A percentile compares a stretch with the other conserved stretches of the same genome.
phyloP scores from a whole-genome alignment of 2,113 vertebrate genomes.

The Dicaeum eximium region DNA sequence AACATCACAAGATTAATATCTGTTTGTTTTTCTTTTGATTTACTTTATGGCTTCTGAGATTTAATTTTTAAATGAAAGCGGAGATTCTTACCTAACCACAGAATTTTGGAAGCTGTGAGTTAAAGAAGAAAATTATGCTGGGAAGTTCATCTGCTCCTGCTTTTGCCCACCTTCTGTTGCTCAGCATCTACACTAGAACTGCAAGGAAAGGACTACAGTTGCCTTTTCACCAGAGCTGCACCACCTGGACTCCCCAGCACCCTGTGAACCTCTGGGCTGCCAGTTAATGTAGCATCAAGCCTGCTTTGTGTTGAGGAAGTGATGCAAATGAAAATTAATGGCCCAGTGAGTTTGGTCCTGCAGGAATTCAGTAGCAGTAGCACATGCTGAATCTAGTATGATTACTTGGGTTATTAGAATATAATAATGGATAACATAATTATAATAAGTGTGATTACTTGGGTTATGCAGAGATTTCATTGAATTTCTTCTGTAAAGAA shows the following conservation, averaged over 20 bases:
- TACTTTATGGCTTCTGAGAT: conserved; percentile 41
- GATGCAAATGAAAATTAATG: background rate
- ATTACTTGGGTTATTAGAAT: background rate
- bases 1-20: conserved; percentile 51
- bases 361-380: background rate
- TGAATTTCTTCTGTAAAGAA: background rate
- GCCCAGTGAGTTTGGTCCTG: background rate
- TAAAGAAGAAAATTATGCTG: background rate
- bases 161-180: background rate
- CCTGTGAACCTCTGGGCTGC: background rate
- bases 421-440: background rate
- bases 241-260: background rate
- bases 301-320: background rate
- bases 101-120: conserved; percentile 11
- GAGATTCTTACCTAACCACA: conserved; percentile 34
- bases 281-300: background rate
- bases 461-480: background rate
- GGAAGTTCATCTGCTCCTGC: background rate
- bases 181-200: background rate
- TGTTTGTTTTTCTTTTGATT: conserved; percentile 52
- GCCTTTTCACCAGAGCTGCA: background rate
- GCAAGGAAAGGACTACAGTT: background rate
- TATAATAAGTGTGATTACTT: background rate
- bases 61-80: conserved; percentile 43
- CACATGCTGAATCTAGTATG: background rate